phyloP scores from a whole-genome alignment of 92 coral and sea anemone species.

The Parazoanthus atlanticus region DNA sequence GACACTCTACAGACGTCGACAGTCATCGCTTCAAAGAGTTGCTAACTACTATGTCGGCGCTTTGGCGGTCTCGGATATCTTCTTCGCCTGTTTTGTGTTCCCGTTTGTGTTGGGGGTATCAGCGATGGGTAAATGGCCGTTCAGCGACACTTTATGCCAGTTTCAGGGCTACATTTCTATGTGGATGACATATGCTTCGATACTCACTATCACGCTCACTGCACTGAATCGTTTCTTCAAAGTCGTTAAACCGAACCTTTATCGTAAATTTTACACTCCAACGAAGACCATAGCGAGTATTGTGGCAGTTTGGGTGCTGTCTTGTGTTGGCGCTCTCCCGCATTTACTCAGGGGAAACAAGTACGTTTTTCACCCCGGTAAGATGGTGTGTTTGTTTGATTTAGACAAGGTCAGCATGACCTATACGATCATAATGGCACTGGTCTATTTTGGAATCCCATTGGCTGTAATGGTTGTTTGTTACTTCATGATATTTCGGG shows the following conservation, averaged over 20 bases:
- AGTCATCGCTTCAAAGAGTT: background rate
- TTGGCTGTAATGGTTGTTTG: conserved; percentile 26
- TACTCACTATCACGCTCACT: conserved; percentile 29
- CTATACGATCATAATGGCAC: conserved; percentile 21
- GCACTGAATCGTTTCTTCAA: conserved; percentile 44
- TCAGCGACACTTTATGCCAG: conserved; percentile 23
- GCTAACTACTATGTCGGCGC: conserved; percentile 29
- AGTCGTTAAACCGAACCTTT: conserved; percentile 25
- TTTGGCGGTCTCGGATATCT: conserved; percentile 22
- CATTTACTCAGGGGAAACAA: conserved; percentile 37
- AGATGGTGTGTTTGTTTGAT: conserved; percentile 34
- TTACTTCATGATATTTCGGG: conserved; percentile 28
- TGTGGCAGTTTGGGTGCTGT: conserved; percentile 24
- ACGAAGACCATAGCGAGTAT: conserved; percentile 29
- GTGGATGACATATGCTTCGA: conserved; percentile 37
- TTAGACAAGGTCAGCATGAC: conserved; percentile 16
- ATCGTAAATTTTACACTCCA: conserved; percentile 16
- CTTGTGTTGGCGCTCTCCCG: conserved; percentile 22
- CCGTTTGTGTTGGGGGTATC: conserved; percentile 38
- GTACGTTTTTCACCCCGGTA: conserved; percentile 40
- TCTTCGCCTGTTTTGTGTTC: conserved; percentile 25
- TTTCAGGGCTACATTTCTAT: conserved; percentile 35
- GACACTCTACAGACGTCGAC: background rate
- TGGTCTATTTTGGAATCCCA: conserved; percentile 12
- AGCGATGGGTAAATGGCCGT: conserved; percentile 33